Conservation (phyloP, 1,140 invertebrate genomes). For the Elysia chlorotica region DNA sequence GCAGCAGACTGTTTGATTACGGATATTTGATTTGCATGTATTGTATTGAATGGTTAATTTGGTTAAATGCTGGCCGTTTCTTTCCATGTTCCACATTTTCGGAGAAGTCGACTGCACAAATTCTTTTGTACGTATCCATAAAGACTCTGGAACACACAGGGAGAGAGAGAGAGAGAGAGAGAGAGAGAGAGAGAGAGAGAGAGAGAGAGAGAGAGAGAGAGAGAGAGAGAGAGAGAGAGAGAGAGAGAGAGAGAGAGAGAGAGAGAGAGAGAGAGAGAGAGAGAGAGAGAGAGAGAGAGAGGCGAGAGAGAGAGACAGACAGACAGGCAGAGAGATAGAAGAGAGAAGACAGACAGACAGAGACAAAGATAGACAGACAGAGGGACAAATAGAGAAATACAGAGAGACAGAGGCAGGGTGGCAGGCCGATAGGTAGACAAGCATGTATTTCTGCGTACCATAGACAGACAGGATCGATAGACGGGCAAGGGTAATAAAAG, state of each 20-base stretch:
- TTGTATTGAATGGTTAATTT: too few species aligned
- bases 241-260: constrained; percentile 13
- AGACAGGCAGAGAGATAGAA: not conserved
- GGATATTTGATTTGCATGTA: too few species aligned
- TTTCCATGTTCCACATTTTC: too few species aligned
- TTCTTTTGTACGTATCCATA: too few species aligned
- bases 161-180: constrained; percentile 21
- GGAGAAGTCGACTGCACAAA: too few species aligned
- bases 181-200: constrained; percentile 16
- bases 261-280: constrained; percentile 1
- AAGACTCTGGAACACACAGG: too few species aligned
- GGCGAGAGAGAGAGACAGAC: not conserved
- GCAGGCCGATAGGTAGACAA: too few species aligned
- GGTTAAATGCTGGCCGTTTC: too few species aligned
- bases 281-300: constrained; percentile 1
- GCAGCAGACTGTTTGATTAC: too few species aligned
- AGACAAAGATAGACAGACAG: not conserved
- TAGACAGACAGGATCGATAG: too few species aligned
- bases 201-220: not conserved
- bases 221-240: not conserved
- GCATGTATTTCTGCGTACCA: too few species aligned
- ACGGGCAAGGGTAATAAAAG: too few species aligned
- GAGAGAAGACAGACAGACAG: not conserved
- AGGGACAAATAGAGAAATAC: not conserved
- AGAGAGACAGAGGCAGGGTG: not conserved